phyloP scores from a whole-genome alignment of 1,140 invertebrate genomes.

The Sarcophaga peregrina region DNA sequence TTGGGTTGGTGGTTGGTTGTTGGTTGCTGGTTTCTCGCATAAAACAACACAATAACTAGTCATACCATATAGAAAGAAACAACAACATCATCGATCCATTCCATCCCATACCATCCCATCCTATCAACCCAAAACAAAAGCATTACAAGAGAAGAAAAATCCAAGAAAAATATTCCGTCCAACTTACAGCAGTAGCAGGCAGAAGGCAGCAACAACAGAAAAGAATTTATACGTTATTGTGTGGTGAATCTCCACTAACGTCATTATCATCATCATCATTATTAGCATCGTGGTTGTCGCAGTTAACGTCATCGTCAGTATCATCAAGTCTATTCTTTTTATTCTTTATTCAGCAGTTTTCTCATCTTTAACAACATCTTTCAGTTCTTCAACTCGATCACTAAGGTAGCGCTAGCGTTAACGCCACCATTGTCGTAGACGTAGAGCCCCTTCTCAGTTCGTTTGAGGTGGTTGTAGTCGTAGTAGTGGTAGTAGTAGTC shows the following conservation, averaged over 20 bases:
- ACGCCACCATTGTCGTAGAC: neutral
- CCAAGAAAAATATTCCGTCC: conserved; percentile 1
- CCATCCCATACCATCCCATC: conserved; percentile 28
- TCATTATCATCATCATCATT: neutral
- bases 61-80: conserved; percentile 20
- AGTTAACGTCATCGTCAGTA: neutral
- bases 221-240: too few species aligned
- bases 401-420: neutral
- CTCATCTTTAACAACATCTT: conserved; percentile 1
- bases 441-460: neutral
- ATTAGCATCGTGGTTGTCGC: neutral
- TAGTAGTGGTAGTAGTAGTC: neutral
- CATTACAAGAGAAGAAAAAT: conserved; percentile 32
- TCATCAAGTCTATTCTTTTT: neutral
- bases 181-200: neutral
- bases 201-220: neutral
- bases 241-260: too few species aligned
- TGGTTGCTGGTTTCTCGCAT: conserved; percentile 10
- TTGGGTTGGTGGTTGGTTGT: conserved; percentile 24
- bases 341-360: neutral
- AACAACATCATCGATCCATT: neutral
- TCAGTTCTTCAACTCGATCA: neutral
- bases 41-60: neutral
- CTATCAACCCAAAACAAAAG: conserved; percentile 30
- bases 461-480: neutral